A percentile compares a stretch with the other conserved stretches of the same genome.
Evolutionary conservation across 2,113 vertebrate species (phyloP).

Genomic region (Dicerorhinus sumatrensis): DNA sequence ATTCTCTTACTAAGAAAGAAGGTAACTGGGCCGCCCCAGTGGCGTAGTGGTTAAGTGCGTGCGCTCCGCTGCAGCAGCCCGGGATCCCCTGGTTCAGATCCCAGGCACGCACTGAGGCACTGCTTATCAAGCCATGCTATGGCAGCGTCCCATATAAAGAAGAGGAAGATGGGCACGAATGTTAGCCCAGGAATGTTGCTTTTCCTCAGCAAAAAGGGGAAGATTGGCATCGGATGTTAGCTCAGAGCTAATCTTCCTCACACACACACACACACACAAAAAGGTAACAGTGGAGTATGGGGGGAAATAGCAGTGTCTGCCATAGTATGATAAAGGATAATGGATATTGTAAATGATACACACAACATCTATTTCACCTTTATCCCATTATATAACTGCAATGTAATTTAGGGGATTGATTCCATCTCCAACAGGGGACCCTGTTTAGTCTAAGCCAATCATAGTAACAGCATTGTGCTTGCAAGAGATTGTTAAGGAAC

Average conservation of each 20-base stretch:
- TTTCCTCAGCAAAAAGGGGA: too few species aligned
- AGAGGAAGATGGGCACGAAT: too few species aligned
- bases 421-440: background rate
- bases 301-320: background rate
- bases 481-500: background rate
- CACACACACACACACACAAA: background rate
- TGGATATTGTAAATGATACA: background rate
- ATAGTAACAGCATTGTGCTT: background rate
- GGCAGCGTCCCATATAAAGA: too few species aligned
- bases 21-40: background rate
- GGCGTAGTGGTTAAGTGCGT: too few species aligned
- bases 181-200: too few species aligned
- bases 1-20: background rate
- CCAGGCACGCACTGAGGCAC: too few species aligned
- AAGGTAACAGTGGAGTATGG: background rate
- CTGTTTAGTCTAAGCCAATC: background rate
- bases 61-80: too few species aligned
- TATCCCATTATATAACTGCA: background rate
- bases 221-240: too few species aligned
- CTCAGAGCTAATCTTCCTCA: too few species aligned
- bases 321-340: background rate
- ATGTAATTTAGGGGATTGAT: background rate
- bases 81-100: too few species aligned
- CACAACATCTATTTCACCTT: background rate
- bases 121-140: too few species aligned